Base-by-base conservation (phyloP, 1,140 invertebrate species). In the Stenopsyche tienmushanensis region DNA sequence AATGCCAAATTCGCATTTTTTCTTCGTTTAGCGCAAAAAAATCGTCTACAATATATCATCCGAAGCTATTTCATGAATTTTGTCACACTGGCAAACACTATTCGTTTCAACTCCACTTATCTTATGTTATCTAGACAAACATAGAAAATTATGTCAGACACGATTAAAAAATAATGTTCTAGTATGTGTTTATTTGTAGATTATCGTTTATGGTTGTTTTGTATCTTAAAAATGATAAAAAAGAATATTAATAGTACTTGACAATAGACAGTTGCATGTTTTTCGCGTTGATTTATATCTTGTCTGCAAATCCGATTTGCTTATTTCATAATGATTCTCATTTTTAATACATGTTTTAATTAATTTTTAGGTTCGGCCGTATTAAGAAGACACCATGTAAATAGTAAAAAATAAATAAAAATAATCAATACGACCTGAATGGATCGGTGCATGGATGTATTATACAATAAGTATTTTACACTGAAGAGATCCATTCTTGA, bases 371-470 rank as follows among this genome's bases (percentile, higher is more conserved):
- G 5, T 34, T 34, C 29, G 5, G 13, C 13, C 29, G 29, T 13
- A 34, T n/a, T n/a, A 34, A 34, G 29, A 34, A 34, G 29, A 34
- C 29, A 34, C 13, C 29, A 34, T 10, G 9, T 10, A 10, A 45
- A 7, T 15, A 5, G 17, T 45, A 5, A 10, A 10, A 10, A 45
- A 10, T 45, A 5, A 45, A 8, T 45, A 5, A 47, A 5, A 47
- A 47, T 8, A 49, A 49, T 18, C 47, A 49, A 18, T 20, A 29
- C 20, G 2, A 55, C 39, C 52, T 55, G 52, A 55, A 55, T 55
- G 52, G 52, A 34, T 34, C 29, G 29, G 29, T 34, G 5, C 25
- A 25, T 25, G 24, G n/a, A 29, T 26, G 24, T 25, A 34, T n/a
- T n/a, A 5, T 25, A 29, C 47, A 20, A 50, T 10, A 50, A 20